These are phyloP conservation scores for Chlorops oryzae DNA, from an alignment of 1,140 invertebrate species.

Conservation along the genomic window DNA sequence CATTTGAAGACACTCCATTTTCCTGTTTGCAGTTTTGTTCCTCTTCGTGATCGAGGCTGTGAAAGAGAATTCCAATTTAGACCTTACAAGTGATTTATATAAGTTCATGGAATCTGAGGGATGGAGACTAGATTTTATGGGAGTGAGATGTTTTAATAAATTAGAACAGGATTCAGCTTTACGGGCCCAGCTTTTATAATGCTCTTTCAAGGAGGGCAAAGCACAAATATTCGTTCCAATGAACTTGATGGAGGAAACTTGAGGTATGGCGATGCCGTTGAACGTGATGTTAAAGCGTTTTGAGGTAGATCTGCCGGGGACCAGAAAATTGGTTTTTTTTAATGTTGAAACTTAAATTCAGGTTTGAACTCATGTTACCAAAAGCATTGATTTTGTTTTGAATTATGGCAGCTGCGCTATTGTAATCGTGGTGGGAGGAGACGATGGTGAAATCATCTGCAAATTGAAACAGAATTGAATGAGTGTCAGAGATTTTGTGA, in stretches of 20 bases:
- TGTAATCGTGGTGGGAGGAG: not conserved
- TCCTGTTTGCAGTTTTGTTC: too few relatives aligned
- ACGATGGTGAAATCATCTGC: constrained; percentile 1
- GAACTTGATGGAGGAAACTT: not conserved
- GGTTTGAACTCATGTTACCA: not conserved
- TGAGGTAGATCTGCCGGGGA: not conserved
- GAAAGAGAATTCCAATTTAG: not conserved
- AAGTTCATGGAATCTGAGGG: not conserved
- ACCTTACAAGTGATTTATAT: not conserved
- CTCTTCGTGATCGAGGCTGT: not conserved
- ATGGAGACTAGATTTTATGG: not conserved
- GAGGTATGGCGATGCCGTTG: not conserved
- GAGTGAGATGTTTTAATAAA: not conserved
- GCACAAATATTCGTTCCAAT: too few relatives aligned
- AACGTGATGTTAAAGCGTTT: not conserved
- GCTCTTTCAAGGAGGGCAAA: not conserved
- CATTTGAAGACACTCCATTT: too few relatives aligned
- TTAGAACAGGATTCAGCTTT: not conserved
- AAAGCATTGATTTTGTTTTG: not conserved
- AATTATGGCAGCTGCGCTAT: not conserved
- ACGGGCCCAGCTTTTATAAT: not conserved
- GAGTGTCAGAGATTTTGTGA: too few relatives aligned
- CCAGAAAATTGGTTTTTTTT: not conserved
- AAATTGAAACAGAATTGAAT: not conserved
- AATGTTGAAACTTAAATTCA: not conserved